phyloP scores from a whole-genome alignment of 2,888 invertebrate species.

The Eilema depressum region DNA sequence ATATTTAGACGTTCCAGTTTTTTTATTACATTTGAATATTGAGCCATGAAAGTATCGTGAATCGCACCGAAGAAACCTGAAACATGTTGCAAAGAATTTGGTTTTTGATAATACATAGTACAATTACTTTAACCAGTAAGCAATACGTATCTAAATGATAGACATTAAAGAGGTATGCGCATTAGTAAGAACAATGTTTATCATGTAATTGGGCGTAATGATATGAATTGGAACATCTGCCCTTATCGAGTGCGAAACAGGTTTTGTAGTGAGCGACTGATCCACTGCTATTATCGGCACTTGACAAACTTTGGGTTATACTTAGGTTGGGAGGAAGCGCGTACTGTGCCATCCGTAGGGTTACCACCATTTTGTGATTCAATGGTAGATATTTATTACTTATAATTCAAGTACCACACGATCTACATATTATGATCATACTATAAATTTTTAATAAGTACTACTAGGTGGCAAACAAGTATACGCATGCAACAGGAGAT shows the following conservation, averaged over 20 bases:
- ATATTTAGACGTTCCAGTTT: neutral
- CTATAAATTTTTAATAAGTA: too few relatives aligned
- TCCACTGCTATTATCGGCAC: conserved; percentile 41
- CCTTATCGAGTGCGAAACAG: conserved; percentile 29
- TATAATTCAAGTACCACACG: neutral
- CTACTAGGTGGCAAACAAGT: too few relatives aligned
- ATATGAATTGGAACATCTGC: conserved; percentile 26
- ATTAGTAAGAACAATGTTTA: conserved; percentile 19
- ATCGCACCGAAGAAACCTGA: neutral
- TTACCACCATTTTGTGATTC: conserved; percentile 17
- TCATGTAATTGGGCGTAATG: conserved; percentile 15
- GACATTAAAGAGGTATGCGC: neutral
- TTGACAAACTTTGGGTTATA: conserved; percentile 44
- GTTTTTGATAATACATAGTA: neutral
- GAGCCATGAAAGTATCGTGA: neutral
- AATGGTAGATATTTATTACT: neutral
- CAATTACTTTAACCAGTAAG: neutral
- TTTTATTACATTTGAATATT: neutral
- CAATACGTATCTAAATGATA: neutral
- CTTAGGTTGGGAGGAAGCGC: conserved; percentile 27
- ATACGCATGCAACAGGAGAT: too few relatives aligned
- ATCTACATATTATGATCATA: too few relatives aligned
- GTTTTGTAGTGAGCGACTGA: conserved; percentile 32
- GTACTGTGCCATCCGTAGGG: conserved; percentile 25
- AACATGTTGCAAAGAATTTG: neutral